Evolutionary conservation across 2,113 vertebrate species (phyloP).

Genomic region (Lasiurus borealis): DNA sequence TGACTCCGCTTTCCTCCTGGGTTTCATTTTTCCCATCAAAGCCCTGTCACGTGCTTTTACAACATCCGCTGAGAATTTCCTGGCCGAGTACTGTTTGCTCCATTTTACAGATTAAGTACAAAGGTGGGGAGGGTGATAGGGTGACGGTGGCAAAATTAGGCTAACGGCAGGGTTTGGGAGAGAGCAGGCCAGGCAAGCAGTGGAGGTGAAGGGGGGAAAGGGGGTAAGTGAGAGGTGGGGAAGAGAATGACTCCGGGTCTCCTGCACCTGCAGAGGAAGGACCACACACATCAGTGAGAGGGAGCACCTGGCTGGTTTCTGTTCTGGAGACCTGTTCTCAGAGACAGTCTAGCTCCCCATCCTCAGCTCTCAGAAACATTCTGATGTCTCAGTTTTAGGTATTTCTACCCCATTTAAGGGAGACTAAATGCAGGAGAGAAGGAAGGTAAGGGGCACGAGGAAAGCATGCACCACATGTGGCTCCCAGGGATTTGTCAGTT

Average conservation of each 20-base stretch:
- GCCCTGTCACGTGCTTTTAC: neutral
- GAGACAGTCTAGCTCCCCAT: neutral
- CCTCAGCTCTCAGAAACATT: neutral
- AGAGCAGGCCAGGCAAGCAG: neutral
- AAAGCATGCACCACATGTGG: neutral
- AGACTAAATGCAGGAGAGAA: neutral
- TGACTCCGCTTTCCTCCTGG: fast-evolving
- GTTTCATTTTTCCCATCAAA: neutral
- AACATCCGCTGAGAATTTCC: neutral
- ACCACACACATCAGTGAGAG: neutral
- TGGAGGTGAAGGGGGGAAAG: neutral
- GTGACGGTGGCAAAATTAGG: neutral
- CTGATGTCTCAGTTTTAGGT: fast-evolving
- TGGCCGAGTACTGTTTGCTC: neutral
- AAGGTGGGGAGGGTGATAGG: fast-evolving
- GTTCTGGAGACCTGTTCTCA: neutral
- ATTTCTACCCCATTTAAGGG: neutral
- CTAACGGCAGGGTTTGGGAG: fast-evolving
- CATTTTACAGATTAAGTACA: neutral
- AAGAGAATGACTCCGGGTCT: neutral
- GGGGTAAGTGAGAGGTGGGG: fast-evolving
- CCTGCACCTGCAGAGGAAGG: neutral
- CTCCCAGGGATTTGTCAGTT: neutral
- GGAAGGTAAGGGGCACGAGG: neutral
- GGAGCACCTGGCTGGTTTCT: neutral